These are phyloP conservation scores for Ariolimax columbianus DNA, from an alignment of 2,888 invertebrate species.

Conservation along the genomic window DNA sequence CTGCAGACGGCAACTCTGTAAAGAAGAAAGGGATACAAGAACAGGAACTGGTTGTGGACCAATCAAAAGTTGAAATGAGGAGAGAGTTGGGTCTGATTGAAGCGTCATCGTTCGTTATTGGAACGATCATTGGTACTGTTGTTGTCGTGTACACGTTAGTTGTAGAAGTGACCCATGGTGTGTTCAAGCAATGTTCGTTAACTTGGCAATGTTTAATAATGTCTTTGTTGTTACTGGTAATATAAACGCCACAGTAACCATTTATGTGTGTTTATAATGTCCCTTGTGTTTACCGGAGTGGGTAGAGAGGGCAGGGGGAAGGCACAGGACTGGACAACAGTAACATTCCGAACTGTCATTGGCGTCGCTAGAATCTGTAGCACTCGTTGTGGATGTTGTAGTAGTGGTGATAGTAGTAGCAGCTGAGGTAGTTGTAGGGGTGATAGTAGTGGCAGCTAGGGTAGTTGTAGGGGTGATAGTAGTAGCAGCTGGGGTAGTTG, in stretches of 20 bases:
- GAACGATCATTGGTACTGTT: constrained; percentile 30
- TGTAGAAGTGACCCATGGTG: no score
- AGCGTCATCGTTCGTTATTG: constrained; percentile 26
- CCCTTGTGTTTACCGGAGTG: no score
- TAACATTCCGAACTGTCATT: no score
- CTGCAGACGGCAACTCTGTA: neutral
- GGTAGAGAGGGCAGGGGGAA: no score
- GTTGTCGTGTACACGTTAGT: neutral
- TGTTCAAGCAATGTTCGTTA: no score
- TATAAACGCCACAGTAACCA: no score
- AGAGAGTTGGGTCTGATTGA: constrained; percentile 23
- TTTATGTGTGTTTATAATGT: no score
- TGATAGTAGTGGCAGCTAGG: neutral
- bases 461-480: neutral
- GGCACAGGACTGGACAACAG: no score
- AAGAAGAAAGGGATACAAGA: neutral
- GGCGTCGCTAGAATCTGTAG: no score
- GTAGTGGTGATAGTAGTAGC: neutral
- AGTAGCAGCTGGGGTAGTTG: neutral
- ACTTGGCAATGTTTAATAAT: no score
- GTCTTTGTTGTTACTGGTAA: no score
- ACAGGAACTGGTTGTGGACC: neutral
- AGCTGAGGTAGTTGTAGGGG: neutral
- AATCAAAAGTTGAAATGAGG: constrained; percentile 4
- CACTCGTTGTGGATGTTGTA: no score